phyloP scores from a whole-genome alignment of 1,140 invertebrate genomes.

The Lordiphosa collinella region DNA sequence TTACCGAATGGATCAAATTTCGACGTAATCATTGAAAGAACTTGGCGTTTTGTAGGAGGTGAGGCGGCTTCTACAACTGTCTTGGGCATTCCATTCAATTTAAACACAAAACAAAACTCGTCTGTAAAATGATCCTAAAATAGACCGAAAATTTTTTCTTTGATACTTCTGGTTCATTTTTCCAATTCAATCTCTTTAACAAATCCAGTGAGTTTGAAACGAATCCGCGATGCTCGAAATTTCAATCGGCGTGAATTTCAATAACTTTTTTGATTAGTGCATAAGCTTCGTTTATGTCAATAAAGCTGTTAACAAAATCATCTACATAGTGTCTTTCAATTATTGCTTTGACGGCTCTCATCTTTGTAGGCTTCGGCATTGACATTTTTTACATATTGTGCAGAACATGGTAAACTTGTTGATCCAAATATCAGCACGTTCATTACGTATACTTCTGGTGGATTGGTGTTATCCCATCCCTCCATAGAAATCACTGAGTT shows the following conservation, averaged over 20 bases:
- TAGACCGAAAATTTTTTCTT: background rate
- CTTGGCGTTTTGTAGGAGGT: background rate
- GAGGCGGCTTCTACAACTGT: no score
- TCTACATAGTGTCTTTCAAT: constrained; percentile 1
- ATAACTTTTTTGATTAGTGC: background rate
- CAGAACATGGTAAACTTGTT: background rate
- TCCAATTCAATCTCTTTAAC: background rate
- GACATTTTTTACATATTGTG: background rate
- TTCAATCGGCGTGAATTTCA: background rate
- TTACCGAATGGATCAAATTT: no score
- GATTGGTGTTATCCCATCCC: background rate
- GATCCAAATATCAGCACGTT: background rate
- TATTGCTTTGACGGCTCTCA: background rate
- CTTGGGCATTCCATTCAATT: background rate
- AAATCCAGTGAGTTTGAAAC: background rate
- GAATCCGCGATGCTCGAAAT: background rate
- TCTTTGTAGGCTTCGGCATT: background rate
- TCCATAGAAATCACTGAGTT: background rate
- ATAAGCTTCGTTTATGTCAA: background rate
- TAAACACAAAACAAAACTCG: background rate
- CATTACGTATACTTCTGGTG: background rate
- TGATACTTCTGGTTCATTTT: background rate
- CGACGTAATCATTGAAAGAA: background rate
- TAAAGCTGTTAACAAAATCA: constrained; percentile 1
- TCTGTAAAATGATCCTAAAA: background rate